These are phyloP conservation scores for Dryobates pubescens DNA, from an alignment of 2,797 vertebrate genomes.

Conservation along the genomic window DNA sequence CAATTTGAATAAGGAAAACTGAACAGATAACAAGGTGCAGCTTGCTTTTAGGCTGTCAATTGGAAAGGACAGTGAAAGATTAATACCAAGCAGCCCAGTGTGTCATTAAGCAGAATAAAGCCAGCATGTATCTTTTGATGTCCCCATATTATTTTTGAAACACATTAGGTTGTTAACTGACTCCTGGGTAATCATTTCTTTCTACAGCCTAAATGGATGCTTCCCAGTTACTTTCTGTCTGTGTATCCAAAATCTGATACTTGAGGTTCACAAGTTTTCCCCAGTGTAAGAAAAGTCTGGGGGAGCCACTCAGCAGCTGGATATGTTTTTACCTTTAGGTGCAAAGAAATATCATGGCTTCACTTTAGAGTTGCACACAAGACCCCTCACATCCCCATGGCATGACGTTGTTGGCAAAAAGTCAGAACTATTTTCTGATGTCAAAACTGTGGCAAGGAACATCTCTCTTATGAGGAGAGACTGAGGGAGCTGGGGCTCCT, in stretches of 20 bases:
- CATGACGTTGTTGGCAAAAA: background rate
- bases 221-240: background rate
- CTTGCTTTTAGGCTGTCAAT: background rate
- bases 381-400: background rate
- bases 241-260: background rate
- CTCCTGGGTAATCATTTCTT: background rate
- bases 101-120: background rate
- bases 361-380: background rate
- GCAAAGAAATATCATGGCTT: background rate
- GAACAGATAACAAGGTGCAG: background rate
- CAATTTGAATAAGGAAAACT: background rate
- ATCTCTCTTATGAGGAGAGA: too few relatives aligned
- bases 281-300: background rate
- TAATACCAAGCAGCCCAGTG: background rate
- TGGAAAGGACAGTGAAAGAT: background rate
- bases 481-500: too few relatives aligned
- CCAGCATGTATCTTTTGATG: background rate
- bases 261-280: background rate
- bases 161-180: background rate
- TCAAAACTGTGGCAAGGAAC: background rate
- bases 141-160: background rate
- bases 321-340: background rate
- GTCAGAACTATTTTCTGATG: background rate
- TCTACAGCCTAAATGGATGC: background rate
- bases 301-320: background rate